Evolutionary conservation across 2,797 vertebrate genomes (phyloP), one percentile per base, ranked within the genome.

Genomic region (Anniella stebbinsi): DNA sequence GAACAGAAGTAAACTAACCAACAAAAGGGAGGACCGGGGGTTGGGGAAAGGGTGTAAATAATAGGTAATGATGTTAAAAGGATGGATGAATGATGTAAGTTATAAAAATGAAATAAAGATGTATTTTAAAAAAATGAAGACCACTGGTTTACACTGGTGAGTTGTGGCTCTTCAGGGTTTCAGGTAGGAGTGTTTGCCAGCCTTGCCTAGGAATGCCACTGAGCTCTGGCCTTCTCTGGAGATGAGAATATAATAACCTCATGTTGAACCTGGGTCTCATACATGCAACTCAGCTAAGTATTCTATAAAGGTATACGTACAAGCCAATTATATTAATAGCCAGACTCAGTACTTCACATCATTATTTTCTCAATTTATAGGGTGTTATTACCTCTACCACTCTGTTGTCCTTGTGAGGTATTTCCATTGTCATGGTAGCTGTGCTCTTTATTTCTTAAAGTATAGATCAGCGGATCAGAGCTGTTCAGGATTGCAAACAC

Each of bases 361-460:
- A 76, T 67, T 41, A n/a, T 11, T 67, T 89, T 38, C 41, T 77
- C 21, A 38, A 6, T 66, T 75, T 38, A 45, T 83, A 89, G 72
- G 57, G 57, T 67, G 12, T 76, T 84, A 84, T 84, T 89, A 81
- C 45, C 60, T 84, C n/a, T 30, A 66, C 51, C n/a, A 18, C 77
- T 77, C 28, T 21, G 41, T 41, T 84, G 33, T 21, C 38, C 76
- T 88, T 89, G 76, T 90, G 73, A 85, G 90, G 84, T 60, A 38
- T 89, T 91, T 93, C 88, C 80, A 91, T 88, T 89, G 78, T 45
- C 70, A 89, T 3, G 89, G 88, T 89, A 84, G 92, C 88, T 87
- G 87, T 91, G 91, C 92, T 90, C 38, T 80, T 92, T 76, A 77
- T 94, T 90, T 92, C 76, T 91, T 93, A 87, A 92, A 94, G 92